Base-by-base conservation (phyloP, 2,113 vertebrate genomes). In the Cochlearius cochlearius region DNA sequence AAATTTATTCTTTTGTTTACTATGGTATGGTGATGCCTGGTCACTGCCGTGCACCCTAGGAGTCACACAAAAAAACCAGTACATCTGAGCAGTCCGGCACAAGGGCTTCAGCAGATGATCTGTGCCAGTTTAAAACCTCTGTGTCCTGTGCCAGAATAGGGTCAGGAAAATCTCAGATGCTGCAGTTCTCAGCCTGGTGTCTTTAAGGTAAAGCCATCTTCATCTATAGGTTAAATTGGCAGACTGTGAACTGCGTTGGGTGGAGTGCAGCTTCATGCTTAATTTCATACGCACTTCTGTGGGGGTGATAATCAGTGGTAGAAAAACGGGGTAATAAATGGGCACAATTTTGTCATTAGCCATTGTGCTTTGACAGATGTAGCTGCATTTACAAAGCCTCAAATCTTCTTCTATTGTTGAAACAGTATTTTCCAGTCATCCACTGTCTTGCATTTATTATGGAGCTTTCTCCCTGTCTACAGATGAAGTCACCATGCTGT, bases 31-130 rank as follows among this genome's bases (percentile, higher is more conserved):
- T n/a, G 17, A 17, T 21, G 8, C 2, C 32, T 69, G 32, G 12
- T 23, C 38, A 45, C 39, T 29, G 34, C 43, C 0, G 0, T 41
- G 38, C 4, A 10, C 22, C 22, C 14, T 53, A 34, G 21, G 21
- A 79, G 20, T 43, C 21, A 53, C 15, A 47, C 4, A 26, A 62
- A 56, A 60, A 45, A 30, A 14, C 0, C 7, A 38, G 26, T 27
- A 29, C 0, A 1, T 43, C 34, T 55, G 21, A 69, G 47, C 22
- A 75, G 10, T 22, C 12, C 1, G 6, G 8, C 29, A 69, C 5
- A 2, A 22, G 30, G 22, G 7, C 17, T 59, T 81, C 2, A 0
- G 8, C 36, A 76, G 52, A 29, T 64, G 41, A 55, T 10, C 22
- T 11, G 2, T 59, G 9, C 14, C n/a, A 45, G 11, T 29, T 60